Evolutionary conservation across 1,140 invertebrate species (phyloP).

Genomic region (Sweltsa coloradensis): DNA sequence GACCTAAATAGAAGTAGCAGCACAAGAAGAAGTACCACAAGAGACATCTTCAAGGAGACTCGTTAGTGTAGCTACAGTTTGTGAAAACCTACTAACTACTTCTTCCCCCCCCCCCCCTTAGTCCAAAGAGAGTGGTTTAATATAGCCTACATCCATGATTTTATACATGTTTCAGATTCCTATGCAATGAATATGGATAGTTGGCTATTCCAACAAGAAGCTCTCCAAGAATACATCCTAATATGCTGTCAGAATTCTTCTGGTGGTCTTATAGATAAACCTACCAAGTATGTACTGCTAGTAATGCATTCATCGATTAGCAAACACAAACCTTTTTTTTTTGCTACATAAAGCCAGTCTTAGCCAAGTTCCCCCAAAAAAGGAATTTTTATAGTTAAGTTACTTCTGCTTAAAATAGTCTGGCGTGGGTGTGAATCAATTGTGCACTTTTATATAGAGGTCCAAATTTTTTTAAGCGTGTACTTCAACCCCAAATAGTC

Average conservation of each 20-base stretch:
- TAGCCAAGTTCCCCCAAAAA: too few species aligned
- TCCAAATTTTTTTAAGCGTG: background rate
- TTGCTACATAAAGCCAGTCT: background rate
- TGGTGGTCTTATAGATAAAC: constrained; percentile 95
- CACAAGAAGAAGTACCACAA: too few species aligned
- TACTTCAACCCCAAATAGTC: too few species aligned
- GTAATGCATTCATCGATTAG: background rate
- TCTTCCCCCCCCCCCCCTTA: too few species aligned
- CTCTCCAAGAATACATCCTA: constrained; percentile 90
- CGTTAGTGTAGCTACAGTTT: too few species aligned
- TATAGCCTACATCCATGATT: background rate
- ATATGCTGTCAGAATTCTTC: constrained; percentile 79
- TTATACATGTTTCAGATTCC: constrained; percentile 19
- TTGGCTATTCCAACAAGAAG: constrained; percentile 70
- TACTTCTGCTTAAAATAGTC: background rate
- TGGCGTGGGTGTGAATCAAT: constrained; percentile 3
- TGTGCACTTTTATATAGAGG: background rate
- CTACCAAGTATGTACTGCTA: constrained; percentile 62
- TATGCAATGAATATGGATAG: constrained; percentile 25
- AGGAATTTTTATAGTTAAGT: background rate
- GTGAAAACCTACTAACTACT: too few species aligned
- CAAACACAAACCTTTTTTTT: background rate
- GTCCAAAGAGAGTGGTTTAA: too few species aligned
- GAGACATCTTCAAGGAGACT: too few species aligned
- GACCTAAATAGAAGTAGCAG: too few species aligned